Conservation (phyloP, 2,797 vertebrate species). For the Brachymystax lenok region DNA sequence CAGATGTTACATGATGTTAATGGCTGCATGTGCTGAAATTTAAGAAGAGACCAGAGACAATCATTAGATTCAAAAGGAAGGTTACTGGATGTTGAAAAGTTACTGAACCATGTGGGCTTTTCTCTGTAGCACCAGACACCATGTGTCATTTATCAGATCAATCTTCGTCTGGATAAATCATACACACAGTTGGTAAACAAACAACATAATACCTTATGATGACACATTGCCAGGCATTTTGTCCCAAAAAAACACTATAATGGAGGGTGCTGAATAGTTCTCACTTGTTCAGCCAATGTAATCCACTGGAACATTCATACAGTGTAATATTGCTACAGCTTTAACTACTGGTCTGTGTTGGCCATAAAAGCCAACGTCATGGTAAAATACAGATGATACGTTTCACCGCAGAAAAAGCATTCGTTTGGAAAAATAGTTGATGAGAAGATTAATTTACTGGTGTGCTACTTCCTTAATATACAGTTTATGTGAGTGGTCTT, state of each 20-base stretch:
- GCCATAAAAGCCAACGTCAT: conserved; percentile 33
- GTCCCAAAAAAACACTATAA: conserved; percentile 32
- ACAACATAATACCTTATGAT: conserved; percentile 11
- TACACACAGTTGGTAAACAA: neutral
- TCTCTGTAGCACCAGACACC: neutral
- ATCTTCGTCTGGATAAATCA: conserved; percentile 19
- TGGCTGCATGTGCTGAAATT: neutral
- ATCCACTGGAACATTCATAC: conserved; percentile 46
- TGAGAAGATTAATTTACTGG: conserved; percentile 76
- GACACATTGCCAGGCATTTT: conserved; percentile 35
- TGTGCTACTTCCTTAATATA: conserved; percentile 75
- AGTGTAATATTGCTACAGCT: conserved; percentile 20
- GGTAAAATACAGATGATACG: conserved; percentile 60
- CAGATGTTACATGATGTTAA: neutral
- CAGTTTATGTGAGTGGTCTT: conserved; percentile 62
- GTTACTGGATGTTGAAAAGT: neutral
- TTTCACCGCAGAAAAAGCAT: conserved; percentile 66
- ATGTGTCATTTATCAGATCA: neutral
- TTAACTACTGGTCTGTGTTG: conserved; percentile 18
- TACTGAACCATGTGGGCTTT: neutral
- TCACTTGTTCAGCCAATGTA: conserved; percentile 38
- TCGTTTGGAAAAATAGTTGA: conserved; percentile 69
- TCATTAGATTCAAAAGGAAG: neutral
- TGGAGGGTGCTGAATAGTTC: conserved; percentile 19
- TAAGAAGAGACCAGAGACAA: conserved; percentile 34